phyloP scores from a whole-genome alignment of 2,797 vertebrate species.

The Mergus octosetaceus region DNA sequence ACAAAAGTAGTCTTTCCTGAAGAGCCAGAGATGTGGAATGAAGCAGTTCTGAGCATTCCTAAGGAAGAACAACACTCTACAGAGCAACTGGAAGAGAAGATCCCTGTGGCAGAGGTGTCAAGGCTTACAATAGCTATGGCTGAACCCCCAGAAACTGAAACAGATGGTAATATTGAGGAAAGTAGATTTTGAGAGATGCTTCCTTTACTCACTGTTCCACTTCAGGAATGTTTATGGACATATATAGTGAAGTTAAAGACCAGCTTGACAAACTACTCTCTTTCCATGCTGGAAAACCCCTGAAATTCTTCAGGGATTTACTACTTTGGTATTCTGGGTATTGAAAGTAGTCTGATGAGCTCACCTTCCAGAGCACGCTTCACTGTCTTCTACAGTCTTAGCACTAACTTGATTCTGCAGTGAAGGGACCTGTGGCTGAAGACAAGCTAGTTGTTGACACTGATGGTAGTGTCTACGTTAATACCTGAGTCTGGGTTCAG shows the following conservation, averaged over 20 bases:
- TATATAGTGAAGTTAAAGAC: background rate
- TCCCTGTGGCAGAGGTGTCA: background rate
- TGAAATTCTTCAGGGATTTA: background rate
- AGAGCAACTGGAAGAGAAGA: background rate
- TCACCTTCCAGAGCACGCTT: background rate
- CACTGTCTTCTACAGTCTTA: background rate
- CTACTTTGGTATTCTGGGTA: background rate
- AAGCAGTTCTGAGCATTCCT: background rate
- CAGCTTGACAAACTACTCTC: background rate
- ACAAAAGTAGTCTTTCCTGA: slow-evolving; percentile 77
- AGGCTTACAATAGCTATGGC: background rate
- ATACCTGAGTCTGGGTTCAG: background rate
- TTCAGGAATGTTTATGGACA: background rate
- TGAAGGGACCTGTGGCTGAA: background rate
- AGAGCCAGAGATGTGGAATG: slow-evolving; percentile 64
- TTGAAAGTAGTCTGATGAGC: background rate
- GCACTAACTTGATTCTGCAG: background rate
- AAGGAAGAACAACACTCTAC: background rate
- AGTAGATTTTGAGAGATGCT: slow-evolving; percentile 37
- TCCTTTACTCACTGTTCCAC: background rate
- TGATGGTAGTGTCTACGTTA: background rate
- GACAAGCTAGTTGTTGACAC: background rate
- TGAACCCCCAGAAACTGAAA: background rate
- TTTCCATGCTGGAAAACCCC: background rate
- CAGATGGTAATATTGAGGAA: background rate